These are phyloP conservation scores for Microcaecilia unicolor DNA, from an alignment of 2,797 vertebrate species.

Conservation along the genomic window DNA sequence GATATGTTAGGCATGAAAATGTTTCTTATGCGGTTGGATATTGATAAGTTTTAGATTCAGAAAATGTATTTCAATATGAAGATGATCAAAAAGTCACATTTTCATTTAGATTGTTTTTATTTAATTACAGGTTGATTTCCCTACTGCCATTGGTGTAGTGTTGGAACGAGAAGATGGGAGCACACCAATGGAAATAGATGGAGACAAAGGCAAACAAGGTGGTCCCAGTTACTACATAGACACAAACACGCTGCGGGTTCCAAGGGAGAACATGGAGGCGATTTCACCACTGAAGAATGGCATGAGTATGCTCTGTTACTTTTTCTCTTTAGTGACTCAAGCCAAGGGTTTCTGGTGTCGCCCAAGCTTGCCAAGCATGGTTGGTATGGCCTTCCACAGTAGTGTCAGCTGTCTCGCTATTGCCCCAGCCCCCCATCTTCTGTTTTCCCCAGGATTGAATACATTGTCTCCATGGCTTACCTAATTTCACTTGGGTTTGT, in stretches of 20 bases:
- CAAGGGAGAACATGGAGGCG: constrained; percentile 92
- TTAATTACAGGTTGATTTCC: constrained; percentile 86
- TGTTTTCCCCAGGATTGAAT: too few species aligned
- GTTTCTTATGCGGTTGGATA: too few species aligned
- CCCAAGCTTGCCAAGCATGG: too few species aligned
- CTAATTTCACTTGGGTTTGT: too few species aligned
- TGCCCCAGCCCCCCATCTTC: too few species aligned
- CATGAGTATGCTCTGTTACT: constrained; percentile 77
- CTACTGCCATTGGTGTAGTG: constrained; percentile 90
- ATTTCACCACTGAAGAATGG: constrained; percentile 96
- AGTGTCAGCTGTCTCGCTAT: too few species aligned
- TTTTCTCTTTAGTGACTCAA: constrained; percentile 3
- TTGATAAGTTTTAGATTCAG: too few species aligned
- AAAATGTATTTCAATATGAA: too few species aligned
- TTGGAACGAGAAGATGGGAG: constrained; percentile 90
- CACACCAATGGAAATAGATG: constrained; percentile 90
- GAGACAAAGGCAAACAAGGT: constrained; percentile 87
- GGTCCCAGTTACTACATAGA: constrained; percentile 92
- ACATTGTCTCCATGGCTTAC: too few species aligned
- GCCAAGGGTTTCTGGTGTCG: too few species aligned
- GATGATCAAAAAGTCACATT: background rate
- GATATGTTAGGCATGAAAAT: too few species aligned
- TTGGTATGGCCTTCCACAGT: too few species aligned
- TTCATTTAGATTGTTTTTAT: background rate
- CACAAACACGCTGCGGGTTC: constrained; percentile 90